Conservation (phyloP, 2,888 invertebrate species). For the Lucinisca nassula region DNA sequence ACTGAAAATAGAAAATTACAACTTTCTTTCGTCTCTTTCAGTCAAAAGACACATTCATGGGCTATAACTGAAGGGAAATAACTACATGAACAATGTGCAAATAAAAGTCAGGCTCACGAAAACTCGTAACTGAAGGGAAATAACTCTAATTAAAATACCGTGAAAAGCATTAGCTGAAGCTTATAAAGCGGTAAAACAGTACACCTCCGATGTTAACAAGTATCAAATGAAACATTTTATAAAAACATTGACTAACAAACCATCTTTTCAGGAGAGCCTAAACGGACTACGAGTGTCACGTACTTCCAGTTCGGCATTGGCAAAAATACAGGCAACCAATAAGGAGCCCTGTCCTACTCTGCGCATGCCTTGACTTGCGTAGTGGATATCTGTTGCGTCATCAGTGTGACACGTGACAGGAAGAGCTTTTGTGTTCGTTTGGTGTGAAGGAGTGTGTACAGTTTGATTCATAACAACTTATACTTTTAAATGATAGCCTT, state of each 20-base stretch:
- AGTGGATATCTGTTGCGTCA: background rate
- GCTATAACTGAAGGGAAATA: slow-evolving; percentile 6
- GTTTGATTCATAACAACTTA: background rate
- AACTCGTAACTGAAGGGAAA: no score
- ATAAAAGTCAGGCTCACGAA: no score
- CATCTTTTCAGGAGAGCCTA: slow-evolving; percentile 62
- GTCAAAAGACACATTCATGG: background rate
- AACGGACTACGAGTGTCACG: slow-evolving; percentile 61
- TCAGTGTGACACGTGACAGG: background rate
- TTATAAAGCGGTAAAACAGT: background rate
- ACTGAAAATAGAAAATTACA: background rate
- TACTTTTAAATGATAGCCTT: background rate
- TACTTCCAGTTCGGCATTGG: slow-evolving; percentile 62
- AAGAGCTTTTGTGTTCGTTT: no score
- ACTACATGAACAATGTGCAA: background rate
- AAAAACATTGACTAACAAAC: background rate
- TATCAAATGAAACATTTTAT: background rate
- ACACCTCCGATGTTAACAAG: background rate
- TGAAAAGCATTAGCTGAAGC: background rate
- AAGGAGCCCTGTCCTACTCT: slow-evolving; percentile 43
- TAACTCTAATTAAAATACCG: background rate
- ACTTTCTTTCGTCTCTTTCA: background rate
- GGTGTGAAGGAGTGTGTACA: no score
- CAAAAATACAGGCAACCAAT: slow-evolving; percentile 45
- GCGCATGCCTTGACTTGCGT: slow-evolving; percentile 57